Conservation (phyloP, 2,113 vertebrate genomes). For the Condylura cristata region DNA sequence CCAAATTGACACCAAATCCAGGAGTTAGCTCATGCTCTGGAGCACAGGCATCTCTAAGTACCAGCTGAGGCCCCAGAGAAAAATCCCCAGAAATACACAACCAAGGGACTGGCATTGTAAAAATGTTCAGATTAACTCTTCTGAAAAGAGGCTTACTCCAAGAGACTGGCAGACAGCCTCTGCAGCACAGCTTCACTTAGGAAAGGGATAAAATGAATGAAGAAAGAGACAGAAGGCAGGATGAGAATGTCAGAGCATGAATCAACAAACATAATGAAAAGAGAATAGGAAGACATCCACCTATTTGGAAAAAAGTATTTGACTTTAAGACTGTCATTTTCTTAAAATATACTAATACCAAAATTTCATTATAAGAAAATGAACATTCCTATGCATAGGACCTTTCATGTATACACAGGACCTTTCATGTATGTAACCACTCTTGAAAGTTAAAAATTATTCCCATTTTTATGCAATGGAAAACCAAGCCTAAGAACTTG, state of each 20-base stretch:
- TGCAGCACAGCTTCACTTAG: conserved; percentile 18
- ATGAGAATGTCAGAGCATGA: conserved; percentile 38
- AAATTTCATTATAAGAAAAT: conserved; percentile 27
- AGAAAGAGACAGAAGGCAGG: neutral
- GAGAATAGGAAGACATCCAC: neutral
- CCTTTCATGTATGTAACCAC: neutral
- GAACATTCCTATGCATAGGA: conserved; percentile 13
- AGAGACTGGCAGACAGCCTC: conserved; percentile 29
- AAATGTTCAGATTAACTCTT: conserved; percentile 47
- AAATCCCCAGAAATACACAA: conserved; percentile 47
- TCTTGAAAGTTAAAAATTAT: neutral
- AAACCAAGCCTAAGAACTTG: conserved; percentile 35
- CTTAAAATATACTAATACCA: conserved; percentile 29
- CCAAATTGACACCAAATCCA: conserved; percentile 70
- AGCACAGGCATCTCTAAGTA: too few relatives aligned
- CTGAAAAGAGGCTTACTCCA: conserved; percentile 60
- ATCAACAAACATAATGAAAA: conserved; percentile 4
- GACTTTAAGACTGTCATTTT: conserved; percentile 14
- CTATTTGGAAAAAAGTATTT: conserved; percentile 45
- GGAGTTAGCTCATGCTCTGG: too few relatives aligned
- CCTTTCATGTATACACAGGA: neutral
- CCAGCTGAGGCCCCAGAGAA: conserved; percentile 24
- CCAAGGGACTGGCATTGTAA: conserved; percentile 18
- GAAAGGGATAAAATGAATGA: neutral
- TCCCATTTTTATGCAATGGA: conserved; percentile 18